phyloP scores from a whole-genome alignment of 1,140 invertebrate species.

The Drosophila repleta region DNA sequence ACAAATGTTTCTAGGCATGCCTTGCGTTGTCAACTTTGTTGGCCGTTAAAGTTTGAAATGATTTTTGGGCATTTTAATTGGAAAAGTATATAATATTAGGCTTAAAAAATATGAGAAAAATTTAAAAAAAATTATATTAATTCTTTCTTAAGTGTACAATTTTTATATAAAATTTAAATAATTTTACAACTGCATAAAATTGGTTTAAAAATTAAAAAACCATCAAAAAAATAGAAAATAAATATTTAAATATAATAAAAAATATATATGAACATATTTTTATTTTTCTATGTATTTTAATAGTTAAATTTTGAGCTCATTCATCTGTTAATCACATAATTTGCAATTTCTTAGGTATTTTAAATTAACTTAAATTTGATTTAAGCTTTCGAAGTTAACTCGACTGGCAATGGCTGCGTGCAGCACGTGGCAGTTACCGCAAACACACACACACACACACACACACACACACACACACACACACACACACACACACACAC shows the following conservation, averaged over 20 bases:
- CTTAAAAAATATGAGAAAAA: too few relatives aligned
- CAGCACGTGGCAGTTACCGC: slow-evolving; percentile 20
- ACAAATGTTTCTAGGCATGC: not conserved
- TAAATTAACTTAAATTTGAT: slow-evolving; percentile 64
- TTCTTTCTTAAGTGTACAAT: too few relatives aligned
- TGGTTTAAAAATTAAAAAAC: too few relatives aligned
- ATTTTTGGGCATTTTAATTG: not conserved
- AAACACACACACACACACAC: slow-evolving; percentile 5
- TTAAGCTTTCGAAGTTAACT: slow-evolving; percentile 18
- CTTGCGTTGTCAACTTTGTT: not conserved
- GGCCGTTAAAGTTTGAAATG: not conserved
- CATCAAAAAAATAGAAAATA: too few relatives aligned
- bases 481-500: slow-evolving; percentile 7
- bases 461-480: slow-evolving; percentile 6
- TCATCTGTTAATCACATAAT: too few relatives aligned
- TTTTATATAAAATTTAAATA: too few relatives aligned
- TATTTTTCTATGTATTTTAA: too few relatives aligned
- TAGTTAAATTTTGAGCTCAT: not conserved
- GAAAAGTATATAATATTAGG: too few relatives aligned
- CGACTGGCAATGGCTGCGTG: not conserved
- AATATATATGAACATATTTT: too few relatives aligned
- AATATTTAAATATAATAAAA: too few relatives aligned
- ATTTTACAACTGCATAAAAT: too few relatives aligned
- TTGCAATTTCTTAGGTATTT: too few relatives aligned
- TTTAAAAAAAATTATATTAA: not conserved